Evolutionary conservation across 2,113 vertebrate genomes (phyloP), one percentile per base, ranked within the genome.

Genomic region (Centropus unirufus): DNA sequence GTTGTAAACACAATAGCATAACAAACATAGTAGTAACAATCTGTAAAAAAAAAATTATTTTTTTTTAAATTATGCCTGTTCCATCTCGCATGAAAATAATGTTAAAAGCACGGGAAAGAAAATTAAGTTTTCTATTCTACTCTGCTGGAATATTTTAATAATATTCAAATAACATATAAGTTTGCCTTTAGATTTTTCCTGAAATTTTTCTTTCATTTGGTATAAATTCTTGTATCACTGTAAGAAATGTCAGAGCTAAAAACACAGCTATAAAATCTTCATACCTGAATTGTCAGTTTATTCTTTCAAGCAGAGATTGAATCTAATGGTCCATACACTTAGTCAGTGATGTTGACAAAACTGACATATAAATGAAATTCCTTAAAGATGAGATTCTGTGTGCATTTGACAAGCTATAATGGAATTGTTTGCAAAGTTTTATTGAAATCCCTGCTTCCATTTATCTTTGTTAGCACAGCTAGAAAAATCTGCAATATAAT

Each of bases 361-460:
- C 66, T 97, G 95, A 96, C 92, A 97, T 83, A 90, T 79, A 97
- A 97, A 97, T 97, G 96, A 96, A 97, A 97, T 46, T 92, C 97
- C 63, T 92, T 96, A 90, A 59, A 96, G 54, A 52, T 93, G 72
- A 97, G 77, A 83, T 93, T 93, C 88, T 95, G 86, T 95, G 59
- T n/a, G 68, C 92, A 83, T 97, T 98, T 97, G 97, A 97, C 96
- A 97, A 97, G 91, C 57, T 95, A 75, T 97, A 98, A 97, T 92
- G 93, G 93, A 97, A 97, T 95, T 98, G 96, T 98, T 98, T 98
- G 97, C 95, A 97, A 98, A 97, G 97, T 97, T 97, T 97, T 97
- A 97, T 97, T 97, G 96, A 97, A 97, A 95, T 97, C 49, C 78
- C 51, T 89, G 13, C 85, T 98, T 97, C 96, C 96, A 97, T 97